These are phyloP conservation scores for Turnix velox DNA, from an alignment of 2,113 vertebrate species.

Conservation along the genomic window DNA sequence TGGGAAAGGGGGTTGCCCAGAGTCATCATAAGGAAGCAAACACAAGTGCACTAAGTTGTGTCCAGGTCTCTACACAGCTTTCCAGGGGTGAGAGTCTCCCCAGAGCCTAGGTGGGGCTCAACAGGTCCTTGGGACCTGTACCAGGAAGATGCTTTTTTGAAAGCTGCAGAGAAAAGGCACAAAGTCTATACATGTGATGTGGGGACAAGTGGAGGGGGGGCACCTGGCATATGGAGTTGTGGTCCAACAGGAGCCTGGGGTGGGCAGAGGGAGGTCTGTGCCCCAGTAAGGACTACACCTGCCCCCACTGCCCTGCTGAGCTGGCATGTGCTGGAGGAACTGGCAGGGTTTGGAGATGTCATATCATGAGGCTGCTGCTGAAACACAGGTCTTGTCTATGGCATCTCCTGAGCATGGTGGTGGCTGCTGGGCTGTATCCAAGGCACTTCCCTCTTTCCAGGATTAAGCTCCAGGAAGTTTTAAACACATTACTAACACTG, in stretches of 20 bases:
- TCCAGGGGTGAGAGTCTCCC: background rate
- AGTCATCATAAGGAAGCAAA: rapidly evolving
- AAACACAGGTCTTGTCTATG: background rate
- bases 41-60: background rate
- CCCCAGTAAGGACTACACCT: background rate
- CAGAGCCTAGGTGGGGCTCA: background rate
- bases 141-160: background rate
- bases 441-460: background rate
- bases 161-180: background rate
- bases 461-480: background rate
- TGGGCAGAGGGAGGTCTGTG: background rate
- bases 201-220: rapidly evolving
- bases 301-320: rapidly evolving
- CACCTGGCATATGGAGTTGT: background rate
- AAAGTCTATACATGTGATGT: background rate
- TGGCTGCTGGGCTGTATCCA: background rate
- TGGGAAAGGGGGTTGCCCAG: background rate
- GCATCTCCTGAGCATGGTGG: rapidly evolving
- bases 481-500: background rate
- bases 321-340: background rate
- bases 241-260: rapidly evolving
- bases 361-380: background rate
- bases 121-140: background rate
- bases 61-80: background rate
- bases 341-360: background rate